A percentile compares a stretch with the other conserved stretches of the same genome.
Conservation (phyloP, 2,888 invertebrate genomes). For the Heterodera filipjevi region DNA sequence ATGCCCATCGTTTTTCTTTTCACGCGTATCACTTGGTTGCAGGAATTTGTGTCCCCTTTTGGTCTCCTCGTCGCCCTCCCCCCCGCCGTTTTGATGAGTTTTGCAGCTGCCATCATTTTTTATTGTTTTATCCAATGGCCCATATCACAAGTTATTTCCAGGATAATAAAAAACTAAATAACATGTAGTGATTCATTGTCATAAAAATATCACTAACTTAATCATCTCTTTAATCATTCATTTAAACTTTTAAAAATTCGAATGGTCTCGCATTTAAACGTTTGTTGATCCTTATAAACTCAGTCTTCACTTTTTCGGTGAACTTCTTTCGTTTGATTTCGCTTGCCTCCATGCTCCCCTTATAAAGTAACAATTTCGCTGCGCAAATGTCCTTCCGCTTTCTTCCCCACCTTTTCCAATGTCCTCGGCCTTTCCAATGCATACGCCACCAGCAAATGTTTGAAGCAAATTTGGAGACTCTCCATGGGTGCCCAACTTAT, state of each 20-base stretch:
- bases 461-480: background rate
- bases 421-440: background rate
- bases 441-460: background rate
- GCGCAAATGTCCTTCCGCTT: background rate
- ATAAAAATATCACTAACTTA: too few species aligned
- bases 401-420: background rate
- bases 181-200: background rate
- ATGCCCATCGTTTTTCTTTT: conserved; percentile 63
- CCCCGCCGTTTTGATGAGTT: conserved; percentile 52
- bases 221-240: too few species aligned
- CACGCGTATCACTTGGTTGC: conserved; percentile 52
- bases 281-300: background rate
- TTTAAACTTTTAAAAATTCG: background rate
- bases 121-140: conserved; percentile 60
- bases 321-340: background rate
- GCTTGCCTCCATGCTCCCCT: background rate
- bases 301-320: background rate
- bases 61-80: conserved; percentile 55
- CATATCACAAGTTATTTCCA: conserved; percentile 32
- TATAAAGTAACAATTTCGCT: too few species aligned
- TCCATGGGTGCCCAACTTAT: background rate
- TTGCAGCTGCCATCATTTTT: conserved; percentile 54
- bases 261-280: background rate
- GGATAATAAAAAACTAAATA: background rate
- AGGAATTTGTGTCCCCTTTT: conserved; percentile 51